Evolutionary conservation across 2,113 vertebrate genomes (phyloP), one percentile per base, ranked within the genome.

Genomic region (Dendrocopos noguchii): DNA sequence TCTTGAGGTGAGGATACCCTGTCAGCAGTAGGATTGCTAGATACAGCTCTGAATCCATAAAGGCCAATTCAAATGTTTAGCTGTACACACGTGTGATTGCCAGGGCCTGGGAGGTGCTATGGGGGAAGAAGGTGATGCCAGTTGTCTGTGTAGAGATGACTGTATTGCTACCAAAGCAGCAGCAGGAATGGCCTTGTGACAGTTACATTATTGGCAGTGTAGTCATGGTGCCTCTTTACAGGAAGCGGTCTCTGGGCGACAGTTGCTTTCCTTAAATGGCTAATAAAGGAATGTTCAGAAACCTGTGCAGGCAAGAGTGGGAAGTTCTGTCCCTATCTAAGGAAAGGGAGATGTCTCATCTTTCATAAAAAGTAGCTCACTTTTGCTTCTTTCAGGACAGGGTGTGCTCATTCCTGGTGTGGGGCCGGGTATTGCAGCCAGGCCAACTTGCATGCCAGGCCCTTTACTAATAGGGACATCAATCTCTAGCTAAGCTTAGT

Each of bases 401-500:
- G 68, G 47, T 74, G 84, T 64, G 42, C 57, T 65, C 20, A 1
- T 22, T 71, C 34, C 33, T 64, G 52, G 72, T 5, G 1, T 14
- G 68, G 63, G 76, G 75, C 73, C 90, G 72, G 57, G 27, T 61
- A 2, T 36, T 94, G 57, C 11, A 50, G 36, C 34, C 84, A 83
- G 91, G 84, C 76, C 72, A 68, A 1, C 60, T 61, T 71, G 68
- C 71, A 34, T 88, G 94, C 91, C 79, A 85, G 82, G 65, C 88
- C 79, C 50, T 95, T 92, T 90, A 88, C 76, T 87, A 92, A 87
- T 60, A 63, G 57, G 79, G 61, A 47, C 76, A 92, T 91, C 91
- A 17, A 18, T 89, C 84, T 76, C 33, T 65, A 50, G 33, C 59
- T 84, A 42, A 92, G 77, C 81, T 92, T 77, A 87, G 88, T 84